Conservation (phyloP, 2,888 invertebrate genomes). For the Cephonodes hylas region DNA sequence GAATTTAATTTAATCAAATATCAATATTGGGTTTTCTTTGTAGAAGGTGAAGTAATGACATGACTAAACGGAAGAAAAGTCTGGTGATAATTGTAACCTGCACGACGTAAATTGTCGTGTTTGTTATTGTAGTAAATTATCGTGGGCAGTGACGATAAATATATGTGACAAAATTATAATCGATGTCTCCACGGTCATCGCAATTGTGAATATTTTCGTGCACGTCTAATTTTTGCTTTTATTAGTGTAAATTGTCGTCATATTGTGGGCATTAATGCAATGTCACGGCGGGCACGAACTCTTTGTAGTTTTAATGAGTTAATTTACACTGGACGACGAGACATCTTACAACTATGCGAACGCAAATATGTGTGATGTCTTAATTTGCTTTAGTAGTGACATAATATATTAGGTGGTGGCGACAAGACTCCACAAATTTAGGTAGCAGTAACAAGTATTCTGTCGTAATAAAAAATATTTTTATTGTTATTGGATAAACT, state of each 20-base stretch:
- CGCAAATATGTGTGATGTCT: conserved; percentile 21
- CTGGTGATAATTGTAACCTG: not conserved
- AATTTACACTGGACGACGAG: conserved; percentile 39
- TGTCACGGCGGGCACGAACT: conserved; percentile 56
- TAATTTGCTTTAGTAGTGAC: too few species aligned
- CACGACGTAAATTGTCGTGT: not conserved
- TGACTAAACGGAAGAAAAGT: not conserved
- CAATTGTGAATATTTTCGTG: conserved; percentile 37
- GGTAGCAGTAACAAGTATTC: too few species aligned
- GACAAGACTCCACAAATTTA: not conserved
- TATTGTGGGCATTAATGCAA: conserved; percentile 37
- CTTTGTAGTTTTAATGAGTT: conserved; percentile 53
- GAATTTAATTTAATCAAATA: too few species aligned
- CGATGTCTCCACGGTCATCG: conserved; percentile 37
- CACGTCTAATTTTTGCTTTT: conserved; percentile 33
- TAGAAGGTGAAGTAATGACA: not conserved
- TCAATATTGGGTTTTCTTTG: too few species aligned
- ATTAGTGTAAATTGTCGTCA: conserved; percentile 20
- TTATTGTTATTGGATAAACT: too few species aligned
- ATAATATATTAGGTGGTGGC: too few species aligned
- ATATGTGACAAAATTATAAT: conserved; percentile 21
- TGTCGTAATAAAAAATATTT: too few species aligned
- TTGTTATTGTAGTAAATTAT: too few species aligned
- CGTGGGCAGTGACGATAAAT: not conserved
- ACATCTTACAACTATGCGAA: conserved; percentile 28